Base-by-base conservation (phyloP, 2,888 invertebrate genomes). In the Boloria selene region DNA sequence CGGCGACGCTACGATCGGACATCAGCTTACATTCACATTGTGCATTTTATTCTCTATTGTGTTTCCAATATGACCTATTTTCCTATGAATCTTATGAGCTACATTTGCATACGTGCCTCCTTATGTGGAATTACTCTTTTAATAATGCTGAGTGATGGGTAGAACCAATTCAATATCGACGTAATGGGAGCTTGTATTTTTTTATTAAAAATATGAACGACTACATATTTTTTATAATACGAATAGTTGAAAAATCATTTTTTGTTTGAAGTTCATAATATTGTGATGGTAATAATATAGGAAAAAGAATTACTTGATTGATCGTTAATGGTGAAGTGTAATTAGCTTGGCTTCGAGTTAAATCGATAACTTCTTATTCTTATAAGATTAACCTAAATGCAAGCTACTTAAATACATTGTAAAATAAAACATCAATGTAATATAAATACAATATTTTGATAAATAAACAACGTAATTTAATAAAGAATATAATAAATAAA, bases 21-120 rank as follows among this genome's bases (percentile, higher is more conserved):
- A 58, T 66, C 64, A 65, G 63, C 68, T 68, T 68, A 70, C 62
- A 71, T 72, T 69, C 53, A 10, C 3, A 71, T 74, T 73, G 75
- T 75, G 74, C 74, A 75, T 79, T 76, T 77, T 80, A 79, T 78
- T 79, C 77, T 74, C 78, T 79, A 82, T 87, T 88, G 87, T 87
- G 51, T 63, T 70, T 60, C 53, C 85, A 83, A 75, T 77, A 78
- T 86, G 88, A 88, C 89, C 89, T 81, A 88, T 82, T 85, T 88
- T 79, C 83, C 75, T 70, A 66, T 61, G 67, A 73, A 67, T 55
- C 66, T 68, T 63, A 69, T 65, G 64, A 47, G 56, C 64, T 67
- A 61, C 67, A 69, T 69, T 69, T 67, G 59, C 67, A 69, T 67
- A 69, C 52, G 64, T 64, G 67, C 67, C 64, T 69, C 61, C 64